Base-by-base conservation (phyloP, 2,797 vertebrate species). In the Emydoidea blandingii region DNA sequence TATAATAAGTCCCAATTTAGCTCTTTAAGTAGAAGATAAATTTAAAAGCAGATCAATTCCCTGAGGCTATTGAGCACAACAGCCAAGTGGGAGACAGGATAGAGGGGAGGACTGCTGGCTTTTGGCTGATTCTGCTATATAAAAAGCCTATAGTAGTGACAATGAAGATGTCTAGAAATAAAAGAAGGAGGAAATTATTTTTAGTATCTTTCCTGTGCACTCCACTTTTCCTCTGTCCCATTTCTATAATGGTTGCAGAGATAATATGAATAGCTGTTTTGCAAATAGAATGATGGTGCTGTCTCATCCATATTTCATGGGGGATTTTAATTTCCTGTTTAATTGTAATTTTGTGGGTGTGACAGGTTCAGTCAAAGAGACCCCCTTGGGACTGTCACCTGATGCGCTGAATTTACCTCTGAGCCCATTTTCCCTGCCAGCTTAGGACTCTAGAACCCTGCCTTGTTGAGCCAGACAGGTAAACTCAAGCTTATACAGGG, bases 11-110 rank as follows among this genome's bases (percentile, higher is more conserved):
- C 92, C 15, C 31, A 65, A 37, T 80, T 59, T 59, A 95, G 10
- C 4, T 93, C 34, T 92, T 93, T 85, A 93, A 94, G 84, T 79
- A 81, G 34, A 90, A 95, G 87, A 59, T 81, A 91, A 82, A 53
- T 83, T 94, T 89, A 79, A 85, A 52, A 76, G 27, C n/a, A 93
- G 81, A 9, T 2, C 18, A 12, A 3, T 72, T 92, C 10, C 74
- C 88, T 85, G 18, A 91, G 49, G 59, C 80, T 93, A 27, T n/a
- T 34, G 4, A 59, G 27, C 5, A 49, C 16, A 91, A 54, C 44
- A 93, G 23, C 15, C 62, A 78, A 89, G 52, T 16, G 59, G 21
- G 29, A 91, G 49, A 52, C 76, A 79, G 18, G 16, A 79, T 27
- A 41, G 41, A 85, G 37, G 34, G 86, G 12, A 44, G 83, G 52